Base-by-base conservation (phyloP, 1,140 invertebrate genomes). In the Dendroctonus valens region DNA sequence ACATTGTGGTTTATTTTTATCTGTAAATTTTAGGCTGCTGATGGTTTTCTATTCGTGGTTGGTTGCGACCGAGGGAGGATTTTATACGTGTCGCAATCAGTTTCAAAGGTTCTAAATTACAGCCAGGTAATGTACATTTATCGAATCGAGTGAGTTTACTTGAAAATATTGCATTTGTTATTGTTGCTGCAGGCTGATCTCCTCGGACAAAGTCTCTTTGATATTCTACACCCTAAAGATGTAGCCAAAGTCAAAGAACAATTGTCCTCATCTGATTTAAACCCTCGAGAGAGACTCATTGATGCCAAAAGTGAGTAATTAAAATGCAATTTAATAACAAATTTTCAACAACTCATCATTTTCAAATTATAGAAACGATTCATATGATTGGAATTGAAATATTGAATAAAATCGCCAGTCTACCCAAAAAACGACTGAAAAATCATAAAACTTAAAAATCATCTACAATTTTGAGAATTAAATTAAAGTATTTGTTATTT, bases 231-330 rank as follows among this genome's bases (percentile, higher is more conserved):
- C 79, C 94, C 94, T 0, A 94, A 96, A 78, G 94, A 97, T 78
- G 91, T 97, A 41, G 89, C 88, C 51, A 97, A 96, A 80, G 92
- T 97, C 0, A 98, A 97, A 79, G 94, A 97, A 76, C 95, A 98
- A 76, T 81, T 98, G 0, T 94, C 93, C 0, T 93, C 93, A 0
- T 91, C 92, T 0, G 93, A 97, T 81, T 84, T 95, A 15, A 91
- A 90, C 73, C 92, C 94, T 0, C 80, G 94, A 38, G 93, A 97
- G 79, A 81, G 91, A 69, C 83, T 96, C 14, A 95, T 97, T 72
- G 94, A 96, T 80, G 91, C 92, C 8, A 96, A 95, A 85, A 96
- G 93, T 95, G 82, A 83, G 65, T 67, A 50, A 44, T 41, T 37
- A 26, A 26, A 26, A 26, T 26, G 26, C 26, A 26, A 26, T 26